Conservation (phyloP, 2,113 vertebrate genomes). For the Scalopus aquaticus region DNA sequence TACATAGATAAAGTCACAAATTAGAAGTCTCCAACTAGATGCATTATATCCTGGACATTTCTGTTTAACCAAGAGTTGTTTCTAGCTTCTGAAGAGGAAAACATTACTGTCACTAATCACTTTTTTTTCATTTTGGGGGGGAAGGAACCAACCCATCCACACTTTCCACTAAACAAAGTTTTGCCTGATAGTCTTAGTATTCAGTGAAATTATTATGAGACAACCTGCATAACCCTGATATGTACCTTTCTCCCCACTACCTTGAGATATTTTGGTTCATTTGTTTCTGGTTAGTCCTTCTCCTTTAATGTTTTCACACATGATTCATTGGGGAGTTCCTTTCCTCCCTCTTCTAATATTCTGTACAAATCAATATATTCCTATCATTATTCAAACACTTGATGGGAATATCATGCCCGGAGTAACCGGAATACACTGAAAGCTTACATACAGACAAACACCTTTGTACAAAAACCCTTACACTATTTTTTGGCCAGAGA, state of each 20-base stretch:
- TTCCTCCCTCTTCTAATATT: background rate
- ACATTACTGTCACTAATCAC: background rate
- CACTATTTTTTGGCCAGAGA: background rate
- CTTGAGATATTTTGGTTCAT: background rate
- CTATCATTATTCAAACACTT: background rate
- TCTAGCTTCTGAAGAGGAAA: background rate
- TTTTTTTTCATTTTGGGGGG: background rate
- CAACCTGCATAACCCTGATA: background rate
- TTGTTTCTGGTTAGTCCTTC: background rate
- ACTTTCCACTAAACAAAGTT: slow-evolving; percentile 18
- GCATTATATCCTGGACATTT: background rate
- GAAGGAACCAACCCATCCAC: background rate
- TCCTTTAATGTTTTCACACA: background rate
- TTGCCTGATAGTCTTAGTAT: slow-evolving; percentile 13
- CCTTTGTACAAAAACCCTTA: background rate
- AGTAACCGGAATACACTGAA: background rate
- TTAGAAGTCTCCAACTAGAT: background rate
- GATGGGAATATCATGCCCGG: background rate
- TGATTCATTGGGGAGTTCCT: background rate
- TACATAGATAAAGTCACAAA: background rate
- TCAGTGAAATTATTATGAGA: background rate
- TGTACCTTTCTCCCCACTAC: background rate
- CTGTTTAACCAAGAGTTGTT: background rate
- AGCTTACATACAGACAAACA: background rate
- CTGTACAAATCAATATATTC: background rate